Conservation (phyloP, 2,113 vertebrate genomes). For the Heloderma charlesbogerti region DNA sequence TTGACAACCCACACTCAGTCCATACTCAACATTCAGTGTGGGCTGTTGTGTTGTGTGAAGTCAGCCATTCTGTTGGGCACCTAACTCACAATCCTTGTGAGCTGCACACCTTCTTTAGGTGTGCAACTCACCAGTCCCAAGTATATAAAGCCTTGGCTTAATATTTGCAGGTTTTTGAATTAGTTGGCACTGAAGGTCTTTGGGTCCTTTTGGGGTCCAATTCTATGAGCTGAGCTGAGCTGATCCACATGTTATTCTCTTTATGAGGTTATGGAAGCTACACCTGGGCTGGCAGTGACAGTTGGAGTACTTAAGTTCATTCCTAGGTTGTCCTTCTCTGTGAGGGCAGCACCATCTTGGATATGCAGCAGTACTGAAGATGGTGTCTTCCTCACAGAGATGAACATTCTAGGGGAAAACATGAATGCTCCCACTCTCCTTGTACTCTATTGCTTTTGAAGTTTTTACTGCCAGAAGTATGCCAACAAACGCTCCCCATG, state of each 20-base stretch:
- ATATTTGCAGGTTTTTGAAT: neutral
- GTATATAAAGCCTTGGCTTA: neutral
- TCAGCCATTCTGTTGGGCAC: neutral
- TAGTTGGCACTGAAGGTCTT: neutral
- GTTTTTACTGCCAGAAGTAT: neutral
- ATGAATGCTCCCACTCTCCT: neutral
- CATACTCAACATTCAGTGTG: too few species aligned
- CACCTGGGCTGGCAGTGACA: neutral
- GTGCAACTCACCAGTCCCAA: neutral
- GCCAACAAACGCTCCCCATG: too few species aligned
- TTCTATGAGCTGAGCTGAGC: neutral
- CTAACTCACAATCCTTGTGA: neutral
- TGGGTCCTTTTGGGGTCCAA: neutral
- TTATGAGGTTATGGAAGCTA: neutral
- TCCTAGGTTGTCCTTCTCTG: neutral
- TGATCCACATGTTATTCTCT: neutral
- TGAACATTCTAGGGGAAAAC: neutral
- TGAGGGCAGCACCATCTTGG: neutral
- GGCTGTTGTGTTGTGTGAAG: too few species aligned
- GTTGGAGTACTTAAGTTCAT: too few species aligned
- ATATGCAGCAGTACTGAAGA: neutral
- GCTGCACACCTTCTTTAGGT: neutral
- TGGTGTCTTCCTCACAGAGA: too few species aligned
- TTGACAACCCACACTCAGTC: too few species aligned
- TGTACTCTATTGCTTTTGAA: neutral